Evolutionary conservation across 2,797 vertebrate genomes (phyloP).

Genomic region (Salarias fasciatus): DNA sequence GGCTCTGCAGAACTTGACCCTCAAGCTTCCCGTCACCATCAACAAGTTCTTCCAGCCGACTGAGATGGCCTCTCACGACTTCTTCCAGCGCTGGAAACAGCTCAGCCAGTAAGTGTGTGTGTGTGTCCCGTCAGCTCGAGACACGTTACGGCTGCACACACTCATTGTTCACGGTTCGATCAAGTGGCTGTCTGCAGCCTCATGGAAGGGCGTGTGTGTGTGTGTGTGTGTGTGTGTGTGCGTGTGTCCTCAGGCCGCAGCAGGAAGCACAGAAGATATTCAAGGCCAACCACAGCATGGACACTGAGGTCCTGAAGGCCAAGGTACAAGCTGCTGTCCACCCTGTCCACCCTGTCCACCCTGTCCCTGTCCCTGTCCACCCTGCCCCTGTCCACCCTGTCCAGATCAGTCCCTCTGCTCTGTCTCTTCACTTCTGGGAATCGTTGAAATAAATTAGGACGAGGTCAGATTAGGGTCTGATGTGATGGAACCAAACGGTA

Average conservation of each 20-base stretch:
- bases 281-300: constrained; percentile 90
- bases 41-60: constrained; percentile 97
- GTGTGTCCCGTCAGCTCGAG: constrained; percentile 19
- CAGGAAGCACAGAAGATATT: constrained; percentile 96
- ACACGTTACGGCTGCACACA: no score
- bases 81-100: constrained; percentile 96
- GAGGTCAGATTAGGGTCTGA: no score
- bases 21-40: constrained; percentile 91
- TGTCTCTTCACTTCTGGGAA: no score
- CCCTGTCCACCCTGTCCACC: no score
- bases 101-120: constrained; percentile 82
- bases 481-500: no score
- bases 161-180: no score
- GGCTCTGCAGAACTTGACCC: constrained; percentile 88
- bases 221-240: no score
- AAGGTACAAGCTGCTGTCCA: constrained; percentile 79
- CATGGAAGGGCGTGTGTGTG: constrained; percentile 7
- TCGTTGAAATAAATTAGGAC: no score
- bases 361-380: no score
- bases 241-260: constrained; percentile 81
- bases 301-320: constrained; percentile 90
- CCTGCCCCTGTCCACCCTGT: not conserved
- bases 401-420: no score
- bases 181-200: no score
- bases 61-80: constrained; percentile 91